Evolutionary conservation across 2,888 invertebrate genomes (phyloP), one percentile per base, ranked within the genome.

Genomic region (Entomobrya proxima): DNA sequence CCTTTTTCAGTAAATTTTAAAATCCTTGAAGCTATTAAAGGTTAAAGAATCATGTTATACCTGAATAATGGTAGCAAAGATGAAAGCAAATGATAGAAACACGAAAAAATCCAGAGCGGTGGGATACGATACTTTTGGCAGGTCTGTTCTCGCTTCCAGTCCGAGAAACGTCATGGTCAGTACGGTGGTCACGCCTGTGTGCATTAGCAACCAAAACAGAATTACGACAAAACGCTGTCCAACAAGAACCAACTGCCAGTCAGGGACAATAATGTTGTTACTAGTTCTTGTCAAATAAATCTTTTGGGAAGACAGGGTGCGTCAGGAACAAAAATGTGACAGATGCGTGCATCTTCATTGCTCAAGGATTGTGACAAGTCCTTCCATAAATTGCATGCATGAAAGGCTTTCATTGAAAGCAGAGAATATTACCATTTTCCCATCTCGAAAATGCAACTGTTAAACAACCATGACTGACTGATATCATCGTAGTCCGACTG

Each of bases 31-130:
- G n/a, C n/a, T n/a, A n/a, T n/a, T n/a, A n/a, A n/a, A 77, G 7
- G 21, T 11, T 74, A 47, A 9, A 7, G n/a, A 15, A 9, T 50
- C 15, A n/a, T 1, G 2, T 21, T 15, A n/a, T 89, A 93, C 93
- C 92, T 96, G 95, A 85, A 96, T 94, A 85, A 96, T 95, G 1
- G 96, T 96, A 6, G 96, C 95, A 91, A 96, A 95, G 88, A 96
- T 95, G 91, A 96, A 96, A 2, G 94, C 94, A 91, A 96, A 96
- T 21, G 96, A 96, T 27, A 96, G 93, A 91, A 96, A 95, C 2
- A 96, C 96, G 91, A 96, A 96, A 91, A 95, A 95, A 91, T 96
- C 96, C 88, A 96, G 92, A 0, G 96, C 96, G n/a, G 96, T 96
- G 3, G 96, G 95, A 92, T 96, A 96, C 69, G 96, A 94, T 78